Percentiles rank a stretch among this genome's conserved stretches.
Evolutionary conservation across 1,140 invertebrate genomes (phyloP).

Genomic region (Ephestia elutella): DNA sequence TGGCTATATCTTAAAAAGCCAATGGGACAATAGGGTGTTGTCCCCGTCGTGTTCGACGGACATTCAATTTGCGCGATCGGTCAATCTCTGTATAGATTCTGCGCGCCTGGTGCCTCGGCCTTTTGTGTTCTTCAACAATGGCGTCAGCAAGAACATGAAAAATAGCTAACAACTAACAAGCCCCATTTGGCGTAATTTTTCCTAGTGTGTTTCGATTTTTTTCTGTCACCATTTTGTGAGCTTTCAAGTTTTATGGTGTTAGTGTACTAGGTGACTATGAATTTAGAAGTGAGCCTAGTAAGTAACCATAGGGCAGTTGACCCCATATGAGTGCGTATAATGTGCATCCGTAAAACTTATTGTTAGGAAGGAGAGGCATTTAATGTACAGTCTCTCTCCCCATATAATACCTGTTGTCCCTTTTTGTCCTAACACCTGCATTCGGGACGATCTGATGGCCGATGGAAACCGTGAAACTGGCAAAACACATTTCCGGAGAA

Average conservation of each 20-base stretch:
- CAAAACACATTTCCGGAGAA: background rate
- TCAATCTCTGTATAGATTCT: conserved; percentile 54
- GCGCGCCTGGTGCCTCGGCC: conserved; percentile 40
- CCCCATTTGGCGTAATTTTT: conserved; percentile 8
- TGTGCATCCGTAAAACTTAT: too few species aligned
- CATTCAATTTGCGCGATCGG: conserved; percentile 64
- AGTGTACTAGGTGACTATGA: background rate
- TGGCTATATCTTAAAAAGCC: conserved; percentile 51
- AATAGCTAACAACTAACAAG: conserved; percentile 28
- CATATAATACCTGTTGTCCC: too few species aligned
- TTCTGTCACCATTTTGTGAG: too few species aligned
- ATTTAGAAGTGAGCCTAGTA: background rate
- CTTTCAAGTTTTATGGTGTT: background rate
- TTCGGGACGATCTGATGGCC: too few species aligned
- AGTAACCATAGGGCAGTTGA: too few species aligned
- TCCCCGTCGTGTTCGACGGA: conserved; percentile 29
- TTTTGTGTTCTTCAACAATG: conserved; percentile 34
- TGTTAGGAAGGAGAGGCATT: too few species aligned
- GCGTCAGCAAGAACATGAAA: conserved; percentile 30
- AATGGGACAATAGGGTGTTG: conserved; percentile 42
- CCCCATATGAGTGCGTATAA: too few species aligned
- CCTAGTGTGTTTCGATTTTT: background rate
- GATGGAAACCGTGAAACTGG: too few species aligned
- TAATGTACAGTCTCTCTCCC: too few species aligned
- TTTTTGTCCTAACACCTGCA: too few species aligned